Conservation (phyloP, 2,888 invertebrate genomes). For the Aphodius granarius region DNA sequence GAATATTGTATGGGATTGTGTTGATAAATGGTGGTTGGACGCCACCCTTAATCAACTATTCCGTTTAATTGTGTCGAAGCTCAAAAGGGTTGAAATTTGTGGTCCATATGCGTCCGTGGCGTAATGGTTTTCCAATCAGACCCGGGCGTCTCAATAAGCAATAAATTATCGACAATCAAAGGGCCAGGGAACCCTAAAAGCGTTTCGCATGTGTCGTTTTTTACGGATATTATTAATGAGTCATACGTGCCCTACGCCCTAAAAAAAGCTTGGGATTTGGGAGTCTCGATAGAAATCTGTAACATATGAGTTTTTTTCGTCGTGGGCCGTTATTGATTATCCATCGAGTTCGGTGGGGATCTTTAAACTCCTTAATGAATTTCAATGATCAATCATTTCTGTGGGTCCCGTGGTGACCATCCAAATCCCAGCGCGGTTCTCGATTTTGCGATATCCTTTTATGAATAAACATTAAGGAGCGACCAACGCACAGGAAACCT, state of each 20-base stretch:
- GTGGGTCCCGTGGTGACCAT: neutral
- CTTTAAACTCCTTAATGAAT: neutral
- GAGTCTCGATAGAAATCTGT: neutral
- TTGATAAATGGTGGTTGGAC: constrained; percentile 36
- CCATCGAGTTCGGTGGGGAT: constrained; percentile 1
- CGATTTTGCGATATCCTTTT: neutral
- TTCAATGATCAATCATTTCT: neutral
- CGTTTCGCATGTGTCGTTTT: constrained; percentile 36
- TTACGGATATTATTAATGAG: constrained; percentile 28
- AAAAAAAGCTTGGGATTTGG: neutral
- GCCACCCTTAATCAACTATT: constrained; percentile 36
- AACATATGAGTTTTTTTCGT: neutral
- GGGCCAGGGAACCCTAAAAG: constrained; percentile 17
- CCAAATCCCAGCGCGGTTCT: constrained; percentile 1
- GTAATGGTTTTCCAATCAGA: constrained; percentile 7
- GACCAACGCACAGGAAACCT: neutral
- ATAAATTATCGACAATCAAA: constrained; percentile 26
- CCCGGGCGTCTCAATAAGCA: constrained; percentile 4
- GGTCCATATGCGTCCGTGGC: constrained; percentile 3
- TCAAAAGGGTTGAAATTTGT: neutral
- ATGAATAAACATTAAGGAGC: constrained; percentile 5
- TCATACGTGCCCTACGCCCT: constrained; percentile 20
- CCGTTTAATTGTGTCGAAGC: neutral
- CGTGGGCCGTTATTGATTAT: constrained; percentile 15
- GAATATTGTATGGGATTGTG: constrained; percentile 36